Evolutionary conservation across 2,113 vertebrate genomes (phyloP).

Genomic region (Calcarius ornatus): DNA sequence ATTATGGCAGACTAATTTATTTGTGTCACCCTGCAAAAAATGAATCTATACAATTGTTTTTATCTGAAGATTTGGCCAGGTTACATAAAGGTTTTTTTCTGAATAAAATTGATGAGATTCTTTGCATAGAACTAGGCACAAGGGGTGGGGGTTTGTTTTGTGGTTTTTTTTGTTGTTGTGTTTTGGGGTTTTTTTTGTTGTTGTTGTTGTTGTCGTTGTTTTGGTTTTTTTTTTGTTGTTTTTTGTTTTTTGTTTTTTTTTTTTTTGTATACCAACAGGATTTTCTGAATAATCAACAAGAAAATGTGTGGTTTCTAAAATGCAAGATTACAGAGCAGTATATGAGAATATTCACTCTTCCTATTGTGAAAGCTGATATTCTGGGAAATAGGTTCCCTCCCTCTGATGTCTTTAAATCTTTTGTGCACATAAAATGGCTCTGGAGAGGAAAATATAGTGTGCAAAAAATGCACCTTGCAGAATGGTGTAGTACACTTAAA

Average conservation of each 20-base stretch:
- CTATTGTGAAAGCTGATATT: neutral
- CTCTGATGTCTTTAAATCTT: neutral
- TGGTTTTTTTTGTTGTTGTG: neutral
- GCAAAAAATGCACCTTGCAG: neutral
- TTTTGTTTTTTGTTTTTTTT: neutral
- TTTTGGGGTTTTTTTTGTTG: neutral
- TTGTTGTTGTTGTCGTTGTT: no score
- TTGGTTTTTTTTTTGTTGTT: neutral
- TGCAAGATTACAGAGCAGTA: neutral
- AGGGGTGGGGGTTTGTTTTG: neutral
- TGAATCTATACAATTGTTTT: neutral
- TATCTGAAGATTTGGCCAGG: neutral
- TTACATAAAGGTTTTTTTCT: neutral
- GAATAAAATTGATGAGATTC: neutral
- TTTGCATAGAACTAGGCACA: neutral
- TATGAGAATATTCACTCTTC: neutral
- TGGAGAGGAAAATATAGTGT: neutral
- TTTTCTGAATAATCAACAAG: neutral
- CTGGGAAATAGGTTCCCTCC: neutral
- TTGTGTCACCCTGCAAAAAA: neutral
- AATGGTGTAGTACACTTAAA: neutral
- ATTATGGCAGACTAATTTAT: neutral
- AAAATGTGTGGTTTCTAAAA: neutral
- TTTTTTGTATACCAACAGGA: neutral
- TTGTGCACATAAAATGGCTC: neutral